Evolutionary conservation across 2,797 vertebrate genomes (phyloP), one percentile per base, ranked within the genome.

Genomic region (Malacoraja senta): DNA sequence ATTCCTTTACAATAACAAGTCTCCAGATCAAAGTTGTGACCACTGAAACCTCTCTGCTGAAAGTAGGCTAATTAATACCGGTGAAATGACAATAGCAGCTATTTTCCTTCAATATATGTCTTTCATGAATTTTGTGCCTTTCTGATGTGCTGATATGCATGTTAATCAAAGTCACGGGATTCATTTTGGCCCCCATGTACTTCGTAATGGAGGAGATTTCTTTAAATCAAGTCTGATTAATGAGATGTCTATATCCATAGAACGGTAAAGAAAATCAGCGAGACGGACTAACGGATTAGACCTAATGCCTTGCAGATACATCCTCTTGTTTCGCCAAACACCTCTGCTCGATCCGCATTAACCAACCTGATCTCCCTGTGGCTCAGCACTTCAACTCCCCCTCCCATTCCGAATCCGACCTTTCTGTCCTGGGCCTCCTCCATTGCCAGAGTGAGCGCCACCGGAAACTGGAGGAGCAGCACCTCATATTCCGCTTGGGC

Each of bases 1-100:
- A 84, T 26, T 58, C 61, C 53, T 61, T 84, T 13, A 83, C n/a
- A 90, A 21, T 38, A 13, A 12, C 21, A 32, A 74, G 3, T 13
- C 15, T 92, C 17, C 68, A 76, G 68, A 76, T 21, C 72, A 71
- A 76, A 53, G 9, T 76, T 92, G n/a, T 92, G 71, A 76, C 71
- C 38, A 92, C 12, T 58, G 71, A 92, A 92, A 58, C 44, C 12
- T 91, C 21, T 76, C 71, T 74, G 26, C 38, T 29, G 24, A 53
- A 92, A 24, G 21, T 0, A 92, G 98, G 98, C 98, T 98, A 98
- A 99, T 99, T 99, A 99, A 98, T 98, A 98, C 98, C 97, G 96
- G 98, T 97, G 97, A 98, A 98, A 99, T 98, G 98, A 97, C 98
- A 98, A 95, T 99, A 98, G 97, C 97, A 97, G 96, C 96, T 96